Conservation (phyloP, 2,113 vertebrate species). For the Melanostigma gelatinosum region DNA sequence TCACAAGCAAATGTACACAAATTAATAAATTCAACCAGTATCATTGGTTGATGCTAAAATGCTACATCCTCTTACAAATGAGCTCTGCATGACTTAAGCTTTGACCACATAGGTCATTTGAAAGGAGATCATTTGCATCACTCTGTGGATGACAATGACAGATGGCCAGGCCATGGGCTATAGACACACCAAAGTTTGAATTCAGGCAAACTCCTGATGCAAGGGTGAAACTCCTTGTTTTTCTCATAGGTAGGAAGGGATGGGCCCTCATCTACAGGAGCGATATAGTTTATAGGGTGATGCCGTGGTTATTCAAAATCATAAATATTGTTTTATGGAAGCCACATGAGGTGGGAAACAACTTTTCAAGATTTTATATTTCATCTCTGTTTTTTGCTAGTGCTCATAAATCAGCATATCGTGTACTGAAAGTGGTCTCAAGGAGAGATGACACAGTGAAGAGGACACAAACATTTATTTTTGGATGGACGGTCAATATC, state of each 20-base stretch:
- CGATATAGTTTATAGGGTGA: constrained; percentile 18
- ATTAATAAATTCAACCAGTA: constrained; percentile 12
- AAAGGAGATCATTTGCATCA: constrained; percentile 19
- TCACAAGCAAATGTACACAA: constrained; percentile 33
- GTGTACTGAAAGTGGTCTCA: no score
- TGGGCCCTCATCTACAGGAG: constrained; percentile 91
- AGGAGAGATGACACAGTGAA: no score
- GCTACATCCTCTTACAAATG: constrained; percentile 37
- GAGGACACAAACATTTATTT: no score
- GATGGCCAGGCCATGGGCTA: neutral
- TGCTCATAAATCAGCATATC: no score
- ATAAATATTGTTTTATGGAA: neutral
- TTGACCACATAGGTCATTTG: constrained; percentile 9
- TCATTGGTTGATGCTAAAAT: constrained; percentile 29
- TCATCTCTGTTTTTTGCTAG: no score
- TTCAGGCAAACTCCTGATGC: constrained; percentile 97
- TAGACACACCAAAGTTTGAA: constrained; percentile 95
- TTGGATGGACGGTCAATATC: no score
- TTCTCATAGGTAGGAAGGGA: constrained; percentile 95
- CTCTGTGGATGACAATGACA: neutral
- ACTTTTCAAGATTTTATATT: no score
- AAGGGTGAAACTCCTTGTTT: constrained; percentile 97
- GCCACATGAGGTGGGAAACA: neutral
- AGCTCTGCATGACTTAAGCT: constrained; percentile 34
- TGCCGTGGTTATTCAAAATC: neutral